A percentile compares a stretch with the other conserved stretches of the same genome.
Evolutionary conservation across 2,113 vertebrate species (phyloP).

Genomic region (Hippocampus guttulatus): DNA sequence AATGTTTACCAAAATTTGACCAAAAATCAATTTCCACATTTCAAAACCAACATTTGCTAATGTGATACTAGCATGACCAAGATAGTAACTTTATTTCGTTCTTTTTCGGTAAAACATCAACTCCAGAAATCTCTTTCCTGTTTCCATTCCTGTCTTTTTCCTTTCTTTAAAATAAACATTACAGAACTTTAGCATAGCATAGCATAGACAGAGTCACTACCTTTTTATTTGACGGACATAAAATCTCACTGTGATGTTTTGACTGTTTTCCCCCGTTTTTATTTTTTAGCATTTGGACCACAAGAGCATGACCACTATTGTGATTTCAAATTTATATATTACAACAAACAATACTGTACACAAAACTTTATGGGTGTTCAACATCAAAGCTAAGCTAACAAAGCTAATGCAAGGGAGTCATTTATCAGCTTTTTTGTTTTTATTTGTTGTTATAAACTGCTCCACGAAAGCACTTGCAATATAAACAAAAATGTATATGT

Average conservation of each 20-base stretch:
- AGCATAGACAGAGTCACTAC: too few relatives aligned
- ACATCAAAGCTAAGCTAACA: background rate
- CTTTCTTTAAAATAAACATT: too few relatives aligned
- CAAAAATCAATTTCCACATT: too few relatives aligned
- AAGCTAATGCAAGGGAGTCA: background rate
- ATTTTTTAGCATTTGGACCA: background rate
- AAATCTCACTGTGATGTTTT: background rate
- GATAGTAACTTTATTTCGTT: too few relatives aligned
- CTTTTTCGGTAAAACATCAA: too few relatives aligned
- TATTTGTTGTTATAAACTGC: conserved; percentile 9
- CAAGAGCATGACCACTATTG: background rate
- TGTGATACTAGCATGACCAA: background rate
- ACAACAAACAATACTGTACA: background rate
- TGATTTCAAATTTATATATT: background rate
- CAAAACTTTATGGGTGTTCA: background rate
- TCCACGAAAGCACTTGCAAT: conserved; percentile 41
- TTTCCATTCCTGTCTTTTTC: too few relatives aligned
- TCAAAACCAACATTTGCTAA: background rate
- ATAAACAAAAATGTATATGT: conserved; percentile 18
- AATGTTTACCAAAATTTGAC: too few relatives aligned
- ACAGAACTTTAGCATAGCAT: too few relatives aligned
- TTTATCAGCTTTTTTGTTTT: conserved; percentile 11
- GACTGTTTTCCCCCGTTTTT: background rate
- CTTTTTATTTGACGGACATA: background rate
- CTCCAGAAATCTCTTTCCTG: too few relatives aligned